These are phyloP conservation scores for Drosophila atroscutellata DNA, from an alignment of 2,888 invertebrate species.

Conservation along the genomic window DNA sequence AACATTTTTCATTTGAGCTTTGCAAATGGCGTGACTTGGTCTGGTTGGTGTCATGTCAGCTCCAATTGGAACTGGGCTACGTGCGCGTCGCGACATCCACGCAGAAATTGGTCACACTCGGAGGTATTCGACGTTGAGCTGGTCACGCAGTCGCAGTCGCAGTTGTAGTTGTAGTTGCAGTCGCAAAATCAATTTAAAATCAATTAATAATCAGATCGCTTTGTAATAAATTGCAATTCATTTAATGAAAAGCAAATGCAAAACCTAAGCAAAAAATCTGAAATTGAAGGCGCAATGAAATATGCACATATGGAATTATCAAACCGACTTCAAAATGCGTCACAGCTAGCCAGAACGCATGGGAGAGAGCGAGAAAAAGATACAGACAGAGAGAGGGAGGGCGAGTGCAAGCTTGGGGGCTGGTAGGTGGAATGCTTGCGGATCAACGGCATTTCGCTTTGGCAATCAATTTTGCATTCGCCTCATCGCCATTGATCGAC, in stretches of 20 bases:
- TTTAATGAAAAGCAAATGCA: conserved; percentile 47
- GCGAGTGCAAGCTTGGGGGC: neutral
- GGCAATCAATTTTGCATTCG: conserved; percentile 54
- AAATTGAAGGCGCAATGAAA: conserved; percentile 61
- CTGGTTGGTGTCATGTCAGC: conserved; percentile 43
- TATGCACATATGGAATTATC: conserved; percentile 41
- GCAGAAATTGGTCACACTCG: conserved; percentile 41
- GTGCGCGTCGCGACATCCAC: conserved; percentile 53
- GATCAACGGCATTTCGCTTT: conserved; percentile 56
- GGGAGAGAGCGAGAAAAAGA: neutral
- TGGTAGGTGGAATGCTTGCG: conserved; percentile 26
- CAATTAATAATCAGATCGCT: conserved; percentile 77
- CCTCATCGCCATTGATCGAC: conserved; percentile 47
- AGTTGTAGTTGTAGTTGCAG: neutral
- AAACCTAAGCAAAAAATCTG: conserved; percentile 51
- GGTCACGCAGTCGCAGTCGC: conserved; percentile 65
- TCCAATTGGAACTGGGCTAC: conserved; percentile 55
- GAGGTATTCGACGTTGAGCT: conserved; percentile 59
- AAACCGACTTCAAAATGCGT: conserved; percentile 63
- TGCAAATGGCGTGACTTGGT: conserved; percentile 45
- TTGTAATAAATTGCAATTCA: conserved; percentile 78
- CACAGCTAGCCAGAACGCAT: conserved; percentile 36
- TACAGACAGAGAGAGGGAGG: neutral
- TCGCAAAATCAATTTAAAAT: conserved; percentile 65
- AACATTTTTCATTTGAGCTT: conserved; percentile 15